Base-by-base conservation (phyloP, 2,888 invertebrate genomes). In the Drosophila heteroneura region DNA sequence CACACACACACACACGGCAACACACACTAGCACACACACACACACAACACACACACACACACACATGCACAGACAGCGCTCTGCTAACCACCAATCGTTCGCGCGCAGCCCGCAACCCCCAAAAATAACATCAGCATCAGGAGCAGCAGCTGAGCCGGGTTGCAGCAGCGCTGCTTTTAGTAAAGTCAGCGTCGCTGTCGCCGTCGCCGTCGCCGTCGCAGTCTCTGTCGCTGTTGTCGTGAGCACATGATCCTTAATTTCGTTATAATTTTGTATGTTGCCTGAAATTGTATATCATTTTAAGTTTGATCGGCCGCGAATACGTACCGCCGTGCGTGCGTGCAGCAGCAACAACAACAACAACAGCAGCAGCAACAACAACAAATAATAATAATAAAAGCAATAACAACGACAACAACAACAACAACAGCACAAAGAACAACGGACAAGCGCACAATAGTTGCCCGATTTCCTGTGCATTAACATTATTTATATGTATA, bases 281-380 rank as follows among this genome's bases (percentile, higher is more conserved):
- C 84, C 89, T 92, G 92, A 91, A 92, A 92, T 92, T 91, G 92
- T 92, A 93, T 93, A 93, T 93, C 93, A 93, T 93, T 93, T 93
- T 92, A 91, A 93, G 92, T 93, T 93, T 93, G 93, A 93, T 93
- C 93, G 93, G 92, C 92, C 91, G 93, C 91, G 93, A 92, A 93
- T 93, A 92, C 93, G 91, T 92, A 92, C 90, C 89, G 88, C 65
- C 82, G 83, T 82, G 85, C 85, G 85, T 81, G 83, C 81, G 82
- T 88, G 80, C 76, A 77, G 74, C 74, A 79, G 52, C 63, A 76
- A 73, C 77, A 76, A 74, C 70, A 80, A 79, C 68, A 72, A 82
- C 32, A 58, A 54, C 49, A 78, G 66, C 33, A 75, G 39, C 53
- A 73, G 30, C 47, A 70, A 30, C 49, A 75, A 56, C 51, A 67